Percentiles rank a stretch among this genome's conserved stretches.
These are phyloP conservation scores for Peromyscus polionotus DNA, from an alignment of 2,113 vertebrate species.

Conservation along the genomic window DNA sequence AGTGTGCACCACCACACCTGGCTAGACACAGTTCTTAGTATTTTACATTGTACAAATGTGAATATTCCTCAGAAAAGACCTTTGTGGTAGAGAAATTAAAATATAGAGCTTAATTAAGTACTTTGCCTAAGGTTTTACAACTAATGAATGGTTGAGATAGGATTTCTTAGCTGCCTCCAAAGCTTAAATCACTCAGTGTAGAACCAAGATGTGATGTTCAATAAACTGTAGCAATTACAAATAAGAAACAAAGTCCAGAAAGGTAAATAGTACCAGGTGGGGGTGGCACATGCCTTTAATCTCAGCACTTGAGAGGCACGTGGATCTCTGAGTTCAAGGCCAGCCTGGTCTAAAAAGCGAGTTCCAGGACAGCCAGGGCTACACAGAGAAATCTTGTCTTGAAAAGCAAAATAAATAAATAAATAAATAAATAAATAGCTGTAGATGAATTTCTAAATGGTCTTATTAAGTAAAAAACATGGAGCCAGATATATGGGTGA, in stretches of 20 bases:
- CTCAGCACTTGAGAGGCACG: not conserved
- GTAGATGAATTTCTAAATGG: too few species aligned
- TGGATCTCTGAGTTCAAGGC: not conserved
- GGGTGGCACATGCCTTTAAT: fast-evolving
- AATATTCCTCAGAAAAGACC: not conserved
- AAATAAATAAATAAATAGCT: too few species aligned
- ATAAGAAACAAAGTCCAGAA: conserved; percentile 38
- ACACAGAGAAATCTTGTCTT: not conserved
- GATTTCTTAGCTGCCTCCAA: conserved; percentile 3
- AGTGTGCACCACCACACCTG: not conserved
- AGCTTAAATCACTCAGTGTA: conserved; percentile 1
- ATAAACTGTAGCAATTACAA: not conserved
- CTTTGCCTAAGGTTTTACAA: not conserved
- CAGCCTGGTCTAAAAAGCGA: not conserved
- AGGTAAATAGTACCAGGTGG: not conserved
- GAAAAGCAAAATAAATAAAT: not conserved
- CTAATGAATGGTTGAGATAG: not conserved
- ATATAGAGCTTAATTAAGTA: not conserved
- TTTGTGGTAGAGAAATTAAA: not conserved
- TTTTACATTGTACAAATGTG: not conserved
- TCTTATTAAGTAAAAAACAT: too few species aligned
- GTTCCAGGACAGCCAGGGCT: not conserved
- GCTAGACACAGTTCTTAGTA: not conserved
- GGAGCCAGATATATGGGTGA: too few species aligned
- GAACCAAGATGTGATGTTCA: not conserved